Evolutionary conservation across 2,797 vertebrate genomes (phyloP).

Genomic region (Sardinella longiceps): DNA sequence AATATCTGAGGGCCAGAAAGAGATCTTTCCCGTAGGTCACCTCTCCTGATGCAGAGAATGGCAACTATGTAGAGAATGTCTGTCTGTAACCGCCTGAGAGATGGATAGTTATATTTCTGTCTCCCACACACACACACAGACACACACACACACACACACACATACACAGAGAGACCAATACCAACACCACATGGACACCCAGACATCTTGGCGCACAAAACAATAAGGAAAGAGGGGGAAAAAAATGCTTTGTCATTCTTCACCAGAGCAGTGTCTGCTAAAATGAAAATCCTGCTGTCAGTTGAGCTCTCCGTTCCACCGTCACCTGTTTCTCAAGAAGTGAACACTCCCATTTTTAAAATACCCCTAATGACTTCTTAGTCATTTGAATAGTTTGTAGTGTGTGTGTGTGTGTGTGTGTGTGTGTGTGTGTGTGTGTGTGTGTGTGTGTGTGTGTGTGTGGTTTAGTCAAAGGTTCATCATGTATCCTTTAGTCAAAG

Average conservation of each 20-base stretch:
- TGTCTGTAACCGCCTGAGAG: background rate
- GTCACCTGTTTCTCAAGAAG: background rate
- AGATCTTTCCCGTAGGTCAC: slow-evolving; percentile 49
- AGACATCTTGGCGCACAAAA: background rate
- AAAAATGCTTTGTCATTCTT: slow-evolving; percentile 4
- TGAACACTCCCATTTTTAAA: no score
- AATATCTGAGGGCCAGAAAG: background rate
- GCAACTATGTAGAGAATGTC: slow-evolving; percentile 65
- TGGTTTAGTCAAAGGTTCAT: background rate
- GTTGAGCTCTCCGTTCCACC: background rate
- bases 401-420: background rate
- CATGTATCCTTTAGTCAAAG: background rate
- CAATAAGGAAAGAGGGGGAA: background rate
- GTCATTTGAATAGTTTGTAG: background rate
- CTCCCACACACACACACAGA: slow-evolving; percentile 23
- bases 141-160: background rate
- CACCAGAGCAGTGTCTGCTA: background rate
- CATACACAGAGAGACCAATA: background rate
- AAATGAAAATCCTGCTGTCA: background rate
- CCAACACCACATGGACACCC: background rate
- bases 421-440: background rate
- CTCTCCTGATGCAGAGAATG: slow-evolving; percentile 63
- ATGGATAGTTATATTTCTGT: slow-evolving; percentile 23
- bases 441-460: background rate
- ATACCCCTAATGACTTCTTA: background rate